A percentile compares a stretch with the other conserved stretches of the same genome.
Evolutionary conservation across 2,888 invertebrate species (phyloP).

Genomic region (Ochropleura plecta): DNA sequence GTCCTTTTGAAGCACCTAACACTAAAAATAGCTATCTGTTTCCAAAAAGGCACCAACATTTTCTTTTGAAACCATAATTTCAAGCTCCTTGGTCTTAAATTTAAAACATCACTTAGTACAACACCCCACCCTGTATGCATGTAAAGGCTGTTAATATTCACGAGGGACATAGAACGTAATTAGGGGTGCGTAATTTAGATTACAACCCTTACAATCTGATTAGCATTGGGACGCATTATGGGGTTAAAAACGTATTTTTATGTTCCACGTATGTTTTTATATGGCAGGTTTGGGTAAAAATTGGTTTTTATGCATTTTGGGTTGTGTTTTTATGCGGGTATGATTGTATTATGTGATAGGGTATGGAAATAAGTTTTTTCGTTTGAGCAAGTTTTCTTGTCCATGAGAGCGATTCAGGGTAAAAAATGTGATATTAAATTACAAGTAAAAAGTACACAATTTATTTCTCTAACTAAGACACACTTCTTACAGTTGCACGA

Average conservation of each 20-base stretch:
- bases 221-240: slow-evolving; percentile 60
- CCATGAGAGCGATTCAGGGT: neutral
- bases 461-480: no score
- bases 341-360: slow-evolving; percentile 31
- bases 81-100: slow-evolving; percentile 40
- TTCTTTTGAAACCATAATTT: slow-evolving; percentile 21
- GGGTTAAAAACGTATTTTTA: slow-evolving; percentile 56
- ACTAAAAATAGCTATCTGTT: neutral
- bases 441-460: no score
- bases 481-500: no score
- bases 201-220: slow-evolving; percentile 66
- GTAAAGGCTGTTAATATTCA: slow-evolving; percentile 61
- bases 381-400: neutral
- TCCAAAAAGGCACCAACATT: neutral
- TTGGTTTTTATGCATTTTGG: slow-evolving; percentile 10
- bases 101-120: slow-evolving; percentile 54
- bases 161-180: slow-evolving; percentile 63
- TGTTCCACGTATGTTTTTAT: slow-evolving; percentile 21
- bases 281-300: slow-evolving; percentile 7
- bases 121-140: slow-evolving; percentile 30
- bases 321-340: neutral
- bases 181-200: slow-evolving; percentile 65
- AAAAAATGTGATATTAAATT: neutral
- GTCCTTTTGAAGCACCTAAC: no score
- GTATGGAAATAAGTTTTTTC: neutral